Base-by-base conservation (phyloP, 2,888 invertebrate species). In the Platypus cylindrus region DNA sequence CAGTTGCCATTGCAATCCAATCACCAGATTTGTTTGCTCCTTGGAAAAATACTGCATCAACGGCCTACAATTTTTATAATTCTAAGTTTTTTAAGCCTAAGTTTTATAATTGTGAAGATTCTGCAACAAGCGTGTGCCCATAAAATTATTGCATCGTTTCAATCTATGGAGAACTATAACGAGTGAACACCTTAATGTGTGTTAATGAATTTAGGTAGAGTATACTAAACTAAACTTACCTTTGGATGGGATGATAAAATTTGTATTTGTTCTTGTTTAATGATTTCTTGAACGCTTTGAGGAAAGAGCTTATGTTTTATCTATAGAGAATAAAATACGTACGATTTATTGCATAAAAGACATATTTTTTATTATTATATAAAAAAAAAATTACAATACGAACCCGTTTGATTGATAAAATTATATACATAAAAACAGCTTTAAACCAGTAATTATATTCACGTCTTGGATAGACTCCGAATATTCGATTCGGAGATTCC, bases 1-100 rank as follows among this genome's bases (percentile, higher is more conserved):
- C 75, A 8, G 71, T 60, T 1, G 74, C 75, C 29, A 71, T 68
- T 15, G 77, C 64, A 8, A 80, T 48, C 26, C 68, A 71, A 36
- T 65, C 64, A 1, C 75, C 79, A 29, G 71, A 62, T 31, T 62
- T 58, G 37, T 71, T 73, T 17, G 73, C 67, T 1, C 72, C 72
- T 50, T 74, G 74, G 49, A 73, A 73, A 46, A 72, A 74, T 4
- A 74, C 69, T 0, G 68, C 72, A 59, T 83, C 82, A 17, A 79
- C 71, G 3, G 78, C 74, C 75, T 79, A 53, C 34, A 64, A 63
- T 12, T 13, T 14, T 34, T 27, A 27, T 13, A 15, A 14, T 5
- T 9, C 12, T 3, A 5, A 35, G 14, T 28, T 7, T 28, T 15
- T 30, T 11, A 8, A 11, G 7, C 16, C 11, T 17, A 20, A 16